Evolutionary conservation across 2,113 vertebrate species (phyloP).

Genomic region (Perca schrenkii): DNA sequence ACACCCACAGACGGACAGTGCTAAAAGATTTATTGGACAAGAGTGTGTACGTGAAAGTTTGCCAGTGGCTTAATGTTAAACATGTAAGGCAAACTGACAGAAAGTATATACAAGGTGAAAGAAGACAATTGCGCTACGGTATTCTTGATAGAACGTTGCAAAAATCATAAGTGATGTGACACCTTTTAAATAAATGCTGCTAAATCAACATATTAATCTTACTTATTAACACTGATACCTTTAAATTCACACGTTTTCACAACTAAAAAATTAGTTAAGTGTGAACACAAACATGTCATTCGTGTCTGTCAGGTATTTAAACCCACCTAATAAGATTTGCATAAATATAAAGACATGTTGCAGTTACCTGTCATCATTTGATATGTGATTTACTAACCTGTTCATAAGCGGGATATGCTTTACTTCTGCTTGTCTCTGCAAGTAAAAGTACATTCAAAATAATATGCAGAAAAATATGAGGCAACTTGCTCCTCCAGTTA

Average conservation of each 20-base stretch:
- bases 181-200: background rate
- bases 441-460: background rate
- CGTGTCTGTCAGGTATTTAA: background rate
- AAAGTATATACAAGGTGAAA: conserved; percentile 21
- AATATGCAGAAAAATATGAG: background rate
- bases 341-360: background rate
- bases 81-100: conserved; percentile 55
- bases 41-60: conserved; percentile 45
- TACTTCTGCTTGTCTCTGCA: background rate
- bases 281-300: background rate
- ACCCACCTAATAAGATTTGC: background rate
- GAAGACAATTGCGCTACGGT: background rate
- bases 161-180: background rate
- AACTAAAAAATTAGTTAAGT: conserved; percentile 8
- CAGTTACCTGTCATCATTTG: background rate
- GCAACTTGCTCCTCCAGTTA: conserved; percentile 10
- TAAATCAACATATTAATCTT: background rate
- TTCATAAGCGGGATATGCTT: background rate
- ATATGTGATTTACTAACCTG: background rate
- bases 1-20: conserved; percentile 56
- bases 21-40: conserved; percentile 69
- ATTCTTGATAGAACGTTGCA: background rate
- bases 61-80: conserved; percentile 47
- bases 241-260: background rate
- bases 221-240: background rate